Conservation (phyloP, 2,797 vertebrate species). For the Danionella dracula region DNA sequence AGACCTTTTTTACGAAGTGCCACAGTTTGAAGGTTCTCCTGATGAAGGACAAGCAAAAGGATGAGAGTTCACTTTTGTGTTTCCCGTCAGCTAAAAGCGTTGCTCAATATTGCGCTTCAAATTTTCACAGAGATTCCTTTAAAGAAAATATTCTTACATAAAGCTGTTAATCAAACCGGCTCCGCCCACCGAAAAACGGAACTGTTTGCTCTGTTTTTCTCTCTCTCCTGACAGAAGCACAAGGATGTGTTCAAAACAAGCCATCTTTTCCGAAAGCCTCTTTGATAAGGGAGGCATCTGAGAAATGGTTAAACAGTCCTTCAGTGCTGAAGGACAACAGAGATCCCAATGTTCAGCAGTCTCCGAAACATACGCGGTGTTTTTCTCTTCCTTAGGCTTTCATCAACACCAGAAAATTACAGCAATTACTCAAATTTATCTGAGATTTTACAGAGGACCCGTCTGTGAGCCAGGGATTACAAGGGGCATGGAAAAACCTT, state of each 20-base stretch:
- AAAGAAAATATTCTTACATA: no score
- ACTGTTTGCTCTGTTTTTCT: conserved; percentile 16
- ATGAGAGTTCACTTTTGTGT: no score
- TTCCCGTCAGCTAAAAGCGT: no score
- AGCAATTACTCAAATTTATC: conserved; percentile 48
- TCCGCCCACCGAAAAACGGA: conserved; percentile 1
- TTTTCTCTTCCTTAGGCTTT: conserved; percentile 32
- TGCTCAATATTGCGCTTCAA: no score
- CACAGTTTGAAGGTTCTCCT: no score
- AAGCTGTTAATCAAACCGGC: conserved; percentile 14
- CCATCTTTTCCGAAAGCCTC: no score
- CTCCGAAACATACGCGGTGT: conserved; percentile 5
- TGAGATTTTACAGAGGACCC: conserved; percentile 39
- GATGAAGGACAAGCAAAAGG: no score
- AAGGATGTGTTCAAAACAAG: no score
- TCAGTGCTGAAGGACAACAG: conserved; percentile 41
- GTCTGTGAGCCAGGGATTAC: conserved; percentile 33
- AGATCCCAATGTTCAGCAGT: conserved; percentile 41
- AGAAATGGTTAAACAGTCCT: conserved; percentile 55
- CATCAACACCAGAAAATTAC: conserved; percentile 43
- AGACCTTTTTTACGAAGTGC: no score
- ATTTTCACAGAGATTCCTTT: no score
- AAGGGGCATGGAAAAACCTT: conserved; percentile 28
- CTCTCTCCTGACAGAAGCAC: no score
- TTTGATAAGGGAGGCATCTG: conserved; percentile 49